phyloP scores from a whole-genome alignment of 2,113 vertebrate species.

The Megaceryle torquata region DNA sequence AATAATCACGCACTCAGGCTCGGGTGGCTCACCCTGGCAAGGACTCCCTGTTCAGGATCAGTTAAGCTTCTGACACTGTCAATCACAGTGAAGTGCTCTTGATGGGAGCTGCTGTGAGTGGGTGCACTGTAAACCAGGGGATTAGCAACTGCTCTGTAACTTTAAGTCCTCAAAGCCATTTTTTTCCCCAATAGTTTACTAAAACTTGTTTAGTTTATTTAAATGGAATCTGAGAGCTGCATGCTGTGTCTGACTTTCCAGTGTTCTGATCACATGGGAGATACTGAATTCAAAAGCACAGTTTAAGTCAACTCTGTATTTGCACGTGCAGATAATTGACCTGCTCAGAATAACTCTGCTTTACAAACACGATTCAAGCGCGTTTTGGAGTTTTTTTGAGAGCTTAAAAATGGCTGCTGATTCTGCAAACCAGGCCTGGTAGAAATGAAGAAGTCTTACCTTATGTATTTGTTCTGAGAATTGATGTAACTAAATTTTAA shows the following conservation, averaged over 20 bases:
- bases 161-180: not conserved
- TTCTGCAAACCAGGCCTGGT: not conserved
- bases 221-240: not conserved
- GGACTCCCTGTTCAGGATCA: constrained; percentile 24
- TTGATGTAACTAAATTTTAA: not conserved
- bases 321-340: not conserved
- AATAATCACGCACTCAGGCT: not conserved
- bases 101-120: not conserved
- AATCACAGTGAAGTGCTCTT: not conserved
- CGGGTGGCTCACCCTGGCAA: not conserved
- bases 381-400: not conserved
- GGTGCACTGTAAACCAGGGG: not conserved
- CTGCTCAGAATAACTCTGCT: not conserved
- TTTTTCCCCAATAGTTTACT: not conserved
- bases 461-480: not conserved
- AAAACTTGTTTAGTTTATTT: not conserved
- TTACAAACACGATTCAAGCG: not conserved
- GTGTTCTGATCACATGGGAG: not conserved
- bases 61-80: constrained; percentile 42
- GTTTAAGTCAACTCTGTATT: not conserved
- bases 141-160: not conserved
- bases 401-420: not conserved
- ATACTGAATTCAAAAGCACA: not conserved
- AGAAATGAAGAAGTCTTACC: not conserved
- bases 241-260: not conserved